A percentile compares a stretch with the other conserved stretches of the same genome.
These are phyloP conservation scores for Tetranychus cinnabarinus DNA, from an alignment of 1,140 invertebrate species.

Conservation along the genomic window DNA sequence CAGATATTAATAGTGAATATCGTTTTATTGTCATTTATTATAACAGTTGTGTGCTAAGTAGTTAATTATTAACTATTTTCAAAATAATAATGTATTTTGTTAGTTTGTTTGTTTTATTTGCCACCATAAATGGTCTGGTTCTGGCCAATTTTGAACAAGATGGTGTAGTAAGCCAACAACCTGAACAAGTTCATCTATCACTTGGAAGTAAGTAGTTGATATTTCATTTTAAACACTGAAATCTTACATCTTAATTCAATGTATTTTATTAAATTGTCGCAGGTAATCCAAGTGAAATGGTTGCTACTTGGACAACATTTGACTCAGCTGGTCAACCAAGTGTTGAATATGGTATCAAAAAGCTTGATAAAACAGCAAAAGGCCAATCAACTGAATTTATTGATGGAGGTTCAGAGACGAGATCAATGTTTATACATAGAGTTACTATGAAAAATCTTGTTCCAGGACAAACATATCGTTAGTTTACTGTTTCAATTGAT, in stretches of 20 bases:
- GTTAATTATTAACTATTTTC: no score
- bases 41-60: no score
- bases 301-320: conserved; percentile 71
- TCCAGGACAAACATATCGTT: conserved; percentile 36
- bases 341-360: conserved; percentile 47
- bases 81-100: no score
- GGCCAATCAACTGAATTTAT: conserved; percentile 41
- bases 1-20: no score
- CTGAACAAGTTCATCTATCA: conserved; percentile 9
- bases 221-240: background rate
- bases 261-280: conserved; percentile 9
- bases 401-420: conserved; percentile 35
- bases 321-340: conserved; percentile 38
- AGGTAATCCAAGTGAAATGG: conserved; percentile 41
- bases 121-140: no score
- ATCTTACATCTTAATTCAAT: background rate
- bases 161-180: background rate
- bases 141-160: no score
- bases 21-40: no score
- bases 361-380: conserved; percentile 25
- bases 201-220: conserved; percentile 1
- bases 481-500: conserved; percentile 16
- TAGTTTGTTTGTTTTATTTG: no score
- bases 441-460: conserved; percentile 32
- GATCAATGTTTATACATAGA: conserved; percentile 53